Evolutionary conservation across 2,888 invertebrate genomes (phyloP).

Genomic region (Gandaritis pyraliata): DNA sequence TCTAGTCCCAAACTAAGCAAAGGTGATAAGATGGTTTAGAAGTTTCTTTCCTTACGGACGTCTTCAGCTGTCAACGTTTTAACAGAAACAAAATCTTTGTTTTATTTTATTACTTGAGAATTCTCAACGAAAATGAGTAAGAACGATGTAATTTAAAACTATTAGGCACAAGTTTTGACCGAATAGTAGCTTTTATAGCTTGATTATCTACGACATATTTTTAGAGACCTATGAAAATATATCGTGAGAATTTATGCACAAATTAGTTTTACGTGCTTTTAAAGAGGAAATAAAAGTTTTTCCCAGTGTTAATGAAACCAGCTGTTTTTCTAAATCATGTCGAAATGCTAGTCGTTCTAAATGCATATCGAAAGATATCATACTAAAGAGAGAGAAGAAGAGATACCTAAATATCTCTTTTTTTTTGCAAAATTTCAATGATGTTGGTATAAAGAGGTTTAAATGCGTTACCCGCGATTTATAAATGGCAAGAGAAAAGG

Average conservation of each 20-base stretch:
- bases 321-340: too few species aligned
- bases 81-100: slow-evolving; percentile 44
- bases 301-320: not conserved
- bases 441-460: too few species aligned
- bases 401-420: too few species aligned
- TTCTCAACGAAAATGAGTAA: slow-evolving; percentile 36
- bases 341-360: too few species aligned
- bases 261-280: not conserved
- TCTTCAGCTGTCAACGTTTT: not conserved
- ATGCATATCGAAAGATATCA: too few species aligned
- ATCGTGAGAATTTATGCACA: slow-evolving; percentile 14
- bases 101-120: slow-evolving; percentile 61
- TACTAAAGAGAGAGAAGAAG: too few species aligned
- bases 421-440: too few species aligned
- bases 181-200: slow-evolving; percentile 38
- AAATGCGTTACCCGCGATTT: too few species aligned
- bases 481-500: too few species aligned
- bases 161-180: slow-evolving; percentile 36
- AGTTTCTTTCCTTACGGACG: too few species aligned
- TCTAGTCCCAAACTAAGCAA: too few species aligned
- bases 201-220: slow-evolving; percentile 24
- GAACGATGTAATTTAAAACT: slow-evolving; percentile 37
- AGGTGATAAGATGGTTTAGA: too few species aligned
- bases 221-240: slow-evolving; percentile 1
- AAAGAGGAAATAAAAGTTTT: not conserved